Conservation (phyloP, 1,140 invertebrate genomes). For the Drosophila teissieri region DNA sequence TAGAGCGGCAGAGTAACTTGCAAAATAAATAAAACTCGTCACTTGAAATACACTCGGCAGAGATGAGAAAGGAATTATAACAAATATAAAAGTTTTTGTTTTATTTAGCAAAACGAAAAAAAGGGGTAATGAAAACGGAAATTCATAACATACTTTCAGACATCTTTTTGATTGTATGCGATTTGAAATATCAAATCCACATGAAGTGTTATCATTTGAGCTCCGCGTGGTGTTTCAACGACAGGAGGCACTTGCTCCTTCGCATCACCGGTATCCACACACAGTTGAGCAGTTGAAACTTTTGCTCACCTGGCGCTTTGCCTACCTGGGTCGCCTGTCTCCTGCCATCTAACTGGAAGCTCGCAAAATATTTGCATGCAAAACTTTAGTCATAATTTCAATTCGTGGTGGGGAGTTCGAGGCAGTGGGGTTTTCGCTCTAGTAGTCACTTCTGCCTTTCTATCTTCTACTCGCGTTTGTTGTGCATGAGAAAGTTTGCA, state of each 20-base stretch:
- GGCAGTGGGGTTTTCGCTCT: constrained; percentile 12
- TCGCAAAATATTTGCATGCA: constrained; percentile 81
- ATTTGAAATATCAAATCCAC: too few species aligned
- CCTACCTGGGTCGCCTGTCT: constrained; percentile 30
- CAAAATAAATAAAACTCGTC: constrained; percentile 68
- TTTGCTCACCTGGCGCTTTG: constrained; percentile 61
- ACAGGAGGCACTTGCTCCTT: neutral
- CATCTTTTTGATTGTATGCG: too few species aligned
- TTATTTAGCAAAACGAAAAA: neutral
- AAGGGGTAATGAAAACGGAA: too few species aligned
- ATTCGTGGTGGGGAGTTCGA: constrained; percentile 23
- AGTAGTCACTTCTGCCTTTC: constrained; percentile 44
- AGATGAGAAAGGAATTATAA: constrained; percentile 11
- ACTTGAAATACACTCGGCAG: constrained; percentile 50
- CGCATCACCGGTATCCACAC: neutral
- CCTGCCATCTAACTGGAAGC: constrained; percentile 58
- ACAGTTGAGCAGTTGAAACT: constrained; percentile 49
- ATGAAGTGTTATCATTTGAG: too few species aligned
- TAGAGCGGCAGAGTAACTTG: constrained; percentile 51
- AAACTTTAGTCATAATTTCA: constrained; percentile 81
- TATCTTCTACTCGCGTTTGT: constrained; percentile 46
- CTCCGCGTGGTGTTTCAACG: too few species aligned
- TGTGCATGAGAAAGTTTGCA: constrained; percentile 39
- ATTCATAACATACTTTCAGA: too few species aligned
- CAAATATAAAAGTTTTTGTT: neutral